Evolutionary conservation across 2,888 invertebrate genomes (phyloP), one percentile per base, ranked within the genome.

Genomic region (Mechanitis mazaeus): DNA sequence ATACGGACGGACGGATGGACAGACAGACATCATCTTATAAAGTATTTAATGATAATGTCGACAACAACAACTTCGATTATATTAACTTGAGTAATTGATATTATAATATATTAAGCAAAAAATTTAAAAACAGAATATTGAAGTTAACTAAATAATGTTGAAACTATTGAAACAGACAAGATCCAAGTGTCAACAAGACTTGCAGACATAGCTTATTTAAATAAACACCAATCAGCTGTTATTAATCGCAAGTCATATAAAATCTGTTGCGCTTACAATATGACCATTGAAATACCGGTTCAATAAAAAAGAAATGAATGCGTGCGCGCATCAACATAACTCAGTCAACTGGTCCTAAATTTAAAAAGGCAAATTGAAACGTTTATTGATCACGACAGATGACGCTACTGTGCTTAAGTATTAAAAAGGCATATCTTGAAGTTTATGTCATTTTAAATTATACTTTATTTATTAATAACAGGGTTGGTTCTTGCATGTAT

Each of bases 371-470:
- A 71, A 73, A 77, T 70, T 72, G 72, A 74, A 74, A 77, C 72
- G 67, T 74, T 78, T 75, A 78, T 78, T 77, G 75, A 79, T 76
- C 72, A 70, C 75, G 76, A 78, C 79, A 77, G 75, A 75, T 77
- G 81, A 77, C 73, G 76, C 76, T 78, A 75, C 76, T 71, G 70
- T 53, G 2, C 54, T 61, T 60, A 59, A 58, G 63, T 45, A 45
- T 46, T 3, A 33, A 54, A 64, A 58, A 45, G 54, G 47, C 58
- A 33, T 61, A 59, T 45, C 28, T 12, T n/a, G 31, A 7, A 12
- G 46, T 47, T 58, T 11, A 1, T 45, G 50, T 47, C 9, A 38
- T 45, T 38, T 11, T 2, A 63, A 42, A 59, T 55, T 57, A n/a
- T 31, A 42, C 31, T 56, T 11, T 66, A 56, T 47, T 33, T 5